Evolutionary conservation across 2,797 vertebrate species (phyloP), one percentile per base, ranked within the genome.

Genomic region (Aselliscus stoliczkanus): DNA sequence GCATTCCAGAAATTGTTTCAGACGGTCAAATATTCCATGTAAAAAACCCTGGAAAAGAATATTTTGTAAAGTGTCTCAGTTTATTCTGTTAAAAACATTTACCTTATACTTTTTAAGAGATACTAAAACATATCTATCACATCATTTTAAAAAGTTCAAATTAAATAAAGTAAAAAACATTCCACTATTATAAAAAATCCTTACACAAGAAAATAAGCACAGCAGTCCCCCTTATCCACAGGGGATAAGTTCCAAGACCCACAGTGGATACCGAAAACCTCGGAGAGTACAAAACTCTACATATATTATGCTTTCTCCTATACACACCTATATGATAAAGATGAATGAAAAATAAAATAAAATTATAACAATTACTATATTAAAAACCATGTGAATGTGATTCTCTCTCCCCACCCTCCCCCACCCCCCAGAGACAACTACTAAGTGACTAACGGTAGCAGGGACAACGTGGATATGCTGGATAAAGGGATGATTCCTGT

Each of bases 1-100:
- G 97, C 99, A 99, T 96, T 99, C 99, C 97, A 99, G 98, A 98
- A 99, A 99, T 97, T 99, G 99, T 97, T 99, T 99, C 76, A 99
- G 98, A 72, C 99, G 99, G 97, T 99, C 99, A 98, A 99, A 99
- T 90, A 99, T 98, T 1, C 99, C 99, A 98, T 99, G 99, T 96
- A 99, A 99, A 98, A 99, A 99, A 80, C 98, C 99, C 99, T 99
- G 97, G 97, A 98, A 98, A 97, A 97, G 70, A 97, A 93, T 27
- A 54, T 37, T 94, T 95, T 96, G 96, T 94, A 29, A 85, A 91
- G 56, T 25, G 47, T 87, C 44, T 97, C 58, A 81, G 58, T 80
- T 72, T 94, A 90, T 64, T 79, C 56, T 87, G 21, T 84, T 81
- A 69, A 25, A 83, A 94, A 70, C 11, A 88, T 93, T 67, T 79